Evolutionary conservation across 2,797 vertebrate genomes (phyloP).

Genomic region (Discoglossus pictus): DNA sequence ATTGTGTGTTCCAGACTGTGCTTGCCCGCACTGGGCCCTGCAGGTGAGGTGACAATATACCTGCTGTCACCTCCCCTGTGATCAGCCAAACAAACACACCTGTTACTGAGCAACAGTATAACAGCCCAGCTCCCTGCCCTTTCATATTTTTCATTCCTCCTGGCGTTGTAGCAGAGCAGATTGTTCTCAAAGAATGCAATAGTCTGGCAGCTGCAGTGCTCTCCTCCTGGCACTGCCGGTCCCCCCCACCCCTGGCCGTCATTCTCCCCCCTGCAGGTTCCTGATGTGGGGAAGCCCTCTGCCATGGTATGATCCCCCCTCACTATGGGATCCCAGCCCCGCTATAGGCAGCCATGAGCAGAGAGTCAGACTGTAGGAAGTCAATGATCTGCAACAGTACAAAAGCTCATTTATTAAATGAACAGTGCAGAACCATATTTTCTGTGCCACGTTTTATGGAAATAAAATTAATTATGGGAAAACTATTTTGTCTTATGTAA

Average conservation of each 20-base stretch:
- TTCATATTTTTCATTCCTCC: constrained; percentile 27
- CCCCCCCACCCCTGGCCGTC: constrained; percentile 59
- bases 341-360: too few species aligned
- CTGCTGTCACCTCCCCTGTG: constrained; percentile 1
- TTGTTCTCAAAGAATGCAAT: constrained; percentile 50
- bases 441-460: too few species aligned
- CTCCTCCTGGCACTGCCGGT: constrained; percentile 69
- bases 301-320: not conserved
- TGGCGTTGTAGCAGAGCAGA: constrained; percentile 61
- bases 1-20: constrained; percentile 4
- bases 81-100: constrained; percentile 46
- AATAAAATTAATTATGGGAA: too few species aligned
- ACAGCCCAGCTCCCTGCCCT: constrained; percentile 9
- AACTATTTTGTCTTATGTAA: too few species aligned
- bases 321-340: not conserved
- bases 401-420: too few species aligned
- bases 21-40: not conserved
- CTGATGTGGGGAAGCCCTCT: constrained; percentile 19
- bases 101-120: constrained; percentile 28
- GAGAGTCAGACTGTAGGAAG: not conserved
- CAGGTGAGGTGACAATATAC: constrained; percentile 33
- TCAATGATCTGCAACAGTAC: too few species aligned
- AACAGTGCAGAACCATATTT: too few species aligned
- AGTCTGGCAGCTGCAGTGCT: constrained; percentile 77
- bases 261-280: constrained; percentile 40